Evolutionary conservation across 1,140 invertebrate genomes (phyloP).

Genomic region (Macrocentrus cingulum): DNA sequence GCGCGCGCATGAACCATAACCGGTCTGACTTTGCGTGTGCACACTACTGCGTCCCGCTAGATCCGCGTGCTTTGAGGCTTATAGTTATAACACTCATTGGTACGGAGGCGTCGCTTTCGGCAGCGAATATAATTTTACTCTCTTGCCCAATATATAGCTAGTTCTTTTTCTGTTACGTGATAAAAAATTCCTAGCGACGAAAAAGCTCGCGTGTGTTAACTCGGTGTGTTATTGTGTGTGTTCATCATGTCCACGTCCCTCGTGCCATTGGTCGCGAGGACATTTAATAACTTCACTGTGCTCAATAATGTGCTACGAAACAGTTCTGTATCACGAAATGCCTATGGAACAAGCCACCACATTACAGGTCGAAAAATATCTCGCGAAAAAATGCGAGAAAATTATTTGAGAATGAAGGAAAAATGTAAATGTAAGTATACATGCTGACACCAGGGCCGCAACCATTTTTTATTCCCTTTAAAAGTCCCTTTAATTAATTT

Average conservation of each 20-base stretch:
- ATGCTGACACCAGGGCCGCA: constrained; percentile 11
- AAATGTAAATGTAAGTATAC: constrained; percentile 55
- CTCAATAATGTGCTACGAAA: constrained; percentile 3
- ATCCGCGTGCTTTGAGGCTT: no score
- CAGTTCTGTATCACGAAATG: background rate
- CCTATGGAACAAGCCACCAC: constrained; percentile 2
- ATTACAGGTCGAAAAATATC: constrained; percentile 33
- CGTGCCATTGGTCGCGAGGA: constrained; percentile 1
- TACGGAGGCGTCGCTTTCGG: no score
- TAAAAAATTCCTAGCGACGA: background rate
- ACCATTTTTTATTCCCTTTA: no score
- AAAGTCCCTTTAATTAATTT: no score
- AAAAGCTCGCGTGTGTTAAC: background rate
- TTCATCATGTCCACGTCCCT: constrained; percentile 13
- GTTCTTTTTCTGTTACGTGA: background rate
- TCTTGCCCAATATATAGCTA: background rate
- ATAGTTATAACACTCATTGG: no score
- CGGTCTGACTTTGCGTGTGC: no score
- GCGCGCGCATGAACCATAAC: no score
- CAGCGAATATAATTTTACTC: constrained; percentile 1
- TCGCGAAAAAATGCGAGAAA: constrained; percentile 43
- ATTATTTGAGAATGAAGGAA: constrained; percentile 46
- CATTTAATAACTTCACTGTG: background rate
- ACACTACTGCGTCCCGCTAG: no score
- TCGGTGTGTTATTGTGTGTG: no score